Base-by-base conservation (phyloP, 2,113 vertebrate species). In the Peromyscus polionotus region DNA sequence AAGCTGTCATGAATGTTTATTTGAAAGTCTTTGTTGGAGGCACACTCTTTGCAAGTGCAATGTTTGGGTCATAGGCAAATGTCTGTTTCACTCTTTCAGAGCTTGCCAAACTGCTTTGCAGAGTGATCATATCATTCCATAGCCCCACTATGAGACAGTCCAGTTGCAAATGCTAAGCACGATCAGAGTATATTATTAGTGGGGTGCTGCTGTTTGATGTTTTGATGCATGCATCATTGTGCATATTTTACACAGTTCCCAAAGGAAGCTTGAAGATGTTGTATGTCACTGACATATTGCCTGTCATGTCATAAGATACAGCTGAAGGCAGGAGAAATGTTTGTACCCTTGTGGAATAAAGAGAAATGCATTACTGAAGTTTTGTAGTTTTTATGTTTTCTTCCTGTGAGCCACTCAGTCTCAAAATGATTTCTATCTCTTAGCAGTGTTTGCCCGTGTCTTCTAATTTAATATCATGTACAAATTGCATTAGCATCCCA, bases 401-500 rank as follows among this genome's bases (percentile, higher is more conserved):
- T 97, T 94, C 63, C 73, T 92, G 6, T 87, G 73, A 91, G n/a
- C 68, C 54, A 87, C n/a, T 68, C 12, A 87, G 26, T 75, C 45
- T 86, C 95, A 93, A 93, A 88, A 91, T 93, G 83, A 90, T 67
- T 98, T 95, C 93, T 96, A 42, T 96, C 93, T 59, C 51, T 65
- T 75, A 85, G 33, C 67, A 54, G 77, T 96, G 36, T 95, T 97
- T 97, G 96, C 73, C 90, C 39, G 93, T 94, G 57, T 89, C 93
- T 95, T 73, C 84, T 93, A 91, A 89, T 97, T 96, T 97, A 95
- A 92, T 97, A 91, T 91, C 76, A 67, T 79, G 48, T 93, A 89
- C 91, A 97, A 61, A 95, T 97, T 94, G 93, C 59, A 94, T 96
- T 95, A 94, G 57, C 93, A 96, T 96, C 19, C 91, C 87, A 93